Conservation (phyloP, 2,888 invertebrate species). For the Tipula vernalis region DNA sequence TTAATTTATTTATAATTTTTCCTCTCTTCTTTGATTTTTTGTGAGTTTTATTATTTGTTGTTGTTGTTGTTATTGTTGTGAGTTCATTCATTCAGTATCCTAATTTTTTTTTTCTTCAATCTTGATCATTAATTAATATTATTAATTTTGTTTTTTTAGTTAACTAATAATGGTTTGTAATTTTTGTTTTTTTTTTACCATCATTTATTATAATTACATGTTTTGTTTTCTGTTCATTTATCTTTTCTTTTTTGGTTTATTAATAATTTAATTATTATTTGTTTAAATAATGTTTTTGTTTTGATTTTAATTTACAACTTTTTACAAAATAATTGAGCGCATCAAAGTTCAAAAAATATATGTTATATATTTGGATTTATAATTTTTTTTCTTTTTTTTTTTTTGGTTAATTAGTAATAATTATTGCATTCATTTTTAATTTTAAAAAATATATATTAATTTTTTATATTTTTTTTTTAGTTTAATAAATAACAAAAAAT, state of each 20-base stretch:
- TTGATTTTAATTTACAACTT: slow-evolving; percentile 1
- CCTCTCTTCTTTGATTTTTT: neutral
- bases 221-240: neutral
- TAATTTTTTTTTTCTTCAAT: neutral
- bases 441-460: neutral
- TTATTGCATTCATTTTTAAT: neutral
- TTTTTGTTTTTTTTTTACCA: neutral
- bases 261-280: neutral
- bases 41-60: neutral
- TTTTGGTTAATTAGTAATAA: neutral
- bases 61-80: neutral
- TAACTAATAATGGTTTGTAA: neutral
- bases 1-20: neutral
- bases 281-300: neutral
- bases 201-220: neutral
- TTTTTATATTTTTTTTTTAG: neutral
- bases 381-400: neutral
- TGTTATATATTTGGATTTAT: neutral
- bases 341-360: slow-evolving; percentile 11
- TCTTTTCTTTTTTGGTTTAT: neutral
- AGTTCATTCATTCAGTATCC: neutral
- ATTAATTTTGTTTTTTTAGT: neutral
- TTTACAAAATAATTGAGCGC: slow-evolving; percentile 11
- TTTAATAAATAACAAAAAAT: neutral
- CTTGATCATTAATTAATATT: neutral